Evolutionary conservation across 2,888 invertebrate genomes (phyloP).

Genomic region (Tridacna crocea): DNA sequence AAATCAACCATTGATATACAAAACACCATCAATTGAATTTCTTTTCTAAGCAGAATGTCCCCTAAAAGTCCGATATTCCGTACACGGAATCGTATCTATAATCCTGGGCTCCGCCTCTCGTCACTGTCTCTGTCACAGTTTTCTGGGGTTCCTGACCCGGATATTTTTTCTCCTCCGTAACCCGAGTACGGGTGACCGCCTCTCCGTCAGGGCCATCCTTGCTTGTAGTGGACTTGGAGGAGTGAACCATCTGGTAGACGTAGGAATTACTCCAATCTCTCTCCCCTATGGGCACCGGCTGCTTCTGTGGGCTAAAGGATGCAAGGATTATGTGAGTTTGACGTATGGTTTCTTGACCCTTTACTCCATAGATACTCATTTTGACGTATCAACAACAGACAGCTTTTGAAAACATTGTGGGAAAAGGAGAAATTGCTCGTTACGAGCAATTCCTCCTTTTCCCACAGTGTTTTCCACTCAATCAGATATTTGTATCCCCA

Average conservation of each 20-base stretch:
- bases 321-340: neutral
- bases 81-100: slow-evolving; percentile 44
- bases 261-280: slow-evolving; percentile 59
- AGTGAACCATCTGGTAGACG: slow-evolving; percentile 61
- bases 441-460: no score
- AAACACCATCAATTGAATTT: neutral
- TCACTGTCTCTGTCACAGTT: slow-evolving; percentile 55
- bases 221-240: slow-evolving; percentile 44
- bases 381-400: no score
- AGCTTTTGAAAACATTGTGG: no score
- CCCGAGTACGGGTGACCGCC: slow-evolving; percentile 48
- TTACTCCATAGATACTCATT: no score
- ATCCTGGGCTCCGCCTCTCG: slow-evolving; percentile 36
- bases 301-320: slow-evolving; percentile 24
- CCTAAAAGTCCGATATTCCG: slow-evolving; percentile 60
- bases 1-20: neutral
- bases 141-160: slow-evolving; percentile 60
- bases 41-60: neutral
- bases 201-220: slow-evolving; percentile 40
- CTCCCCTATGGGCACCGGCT: slow-evolving; percentile 44
- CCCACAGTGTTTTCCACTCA: no score
- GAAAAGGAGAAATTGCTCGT: no score
- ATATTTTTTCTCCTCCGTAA: slow-evolving; percentile 43
- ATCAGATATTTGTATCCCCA: no score
- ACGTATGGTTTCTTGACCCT: neutral